Percentiles rank a stretch among this genome's conserved stretches.
These are phyloP conservation scores for Amazona vittata DNA, from an alignment of 2,113 vertebrate species.

Conservation along the genomic window DNA sequence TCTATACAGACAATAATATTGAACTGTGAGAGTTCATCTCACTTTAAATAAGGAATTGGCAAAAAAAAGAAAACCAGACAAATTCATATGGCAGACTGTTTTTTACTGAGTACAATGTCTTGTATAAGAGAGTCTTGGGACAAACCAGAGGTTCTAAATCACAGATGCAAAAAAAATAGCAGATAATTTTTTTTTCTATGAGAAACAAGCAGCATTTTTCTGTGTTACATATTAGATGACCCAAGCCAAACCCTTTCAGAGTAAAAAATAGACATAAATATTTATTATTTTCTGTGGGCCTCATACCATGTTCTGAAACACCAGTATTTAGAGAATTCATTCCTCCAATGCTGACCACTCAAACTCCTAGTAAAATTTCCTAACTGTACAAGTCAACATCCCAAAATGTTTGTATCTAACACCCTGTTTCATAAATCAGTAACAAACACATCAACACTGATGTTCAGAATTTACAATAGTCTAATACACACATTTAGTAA, in stretches of 20 bases:
- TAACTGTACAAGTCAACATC: background rate
- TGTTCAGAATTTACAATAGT: background rate
- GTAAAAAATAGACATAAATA: background rate
- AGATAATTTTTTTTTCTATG: background rate
- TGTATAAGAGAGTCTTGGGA: background rate
- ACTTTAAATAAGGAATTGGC: background rate
- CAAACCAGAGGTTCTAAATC: background rate
- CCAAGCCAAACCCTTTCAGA: background rate
- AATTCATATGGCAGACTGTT: rapidly evolving
- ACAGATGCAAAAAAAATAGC: background rate
- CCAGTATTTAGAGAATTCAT: background rate
- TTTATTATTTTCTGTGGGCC: background rate
- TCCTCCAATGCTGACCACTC: background rate
- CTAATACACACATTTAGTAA: background rate
- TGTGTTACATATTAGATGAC: background rate
- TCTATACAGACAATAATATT: background rate
- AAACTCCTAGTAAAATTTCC: background rate
- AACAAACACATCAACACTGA: background rate
- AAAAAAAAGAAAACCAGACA: background rate
- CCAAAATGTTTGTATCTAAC: background rate
- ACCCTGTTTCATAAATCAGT: background rate
- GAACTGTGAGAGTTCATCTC: background rate
- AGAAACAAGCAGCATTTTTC: background rate
- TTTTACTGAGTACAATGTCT: background rate
- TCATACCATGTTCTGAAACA: background rate